Percentiles rank a stretch among this genome's conserved stretches.
These are phyloP conservation scores for Eufriesea mexicana DNA, from an alignment of 1,140 invertebrate genomes.

Conservation along the genomic window DNA sequence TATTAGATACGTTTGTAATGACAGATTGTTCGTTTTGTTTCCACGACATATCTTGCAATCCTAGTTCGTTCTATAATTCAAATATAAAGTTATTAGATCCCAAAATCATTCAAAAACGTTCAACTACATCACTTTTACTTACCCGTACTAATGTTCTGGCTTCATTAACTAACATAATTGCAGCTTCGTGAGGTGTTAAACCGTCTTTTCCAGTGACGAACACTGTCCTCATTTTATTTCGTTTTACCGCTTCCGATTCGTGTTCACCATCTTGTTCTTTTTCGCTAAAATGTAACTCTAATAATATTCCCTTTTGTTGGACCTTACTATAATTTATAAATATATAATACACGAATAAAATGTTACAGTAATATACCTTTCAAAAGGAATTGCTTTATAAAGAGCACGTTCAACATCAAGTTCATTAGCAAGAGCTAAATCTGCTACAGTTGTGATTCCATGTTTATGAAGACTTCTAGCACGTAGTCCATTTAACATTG, in stretches of 20 bases:
- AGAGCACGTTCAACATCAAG: slow-evolving; percentile 90
- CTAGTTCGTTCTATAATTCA: slow-evolving; percentile 82
- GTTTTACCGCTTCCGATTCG: slow-evolving; percentile 85
- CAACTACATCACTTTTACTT: slow-evolving; percentile 72
- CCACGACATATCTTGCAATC: slow-evolving; percentile 80
- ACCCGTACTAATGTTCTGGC: slow-evolving; percentile 87
- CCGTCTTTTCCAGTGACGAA: slow-evolving; percentile 93
- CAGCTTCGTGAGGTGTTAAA: slow-evolving; percentile 92
- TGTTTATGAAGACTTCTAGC: slow-evolving; percentile 93
- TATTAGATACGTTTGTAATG: slow-evolving; percentile 2
- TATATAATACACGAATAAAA: not conserved
- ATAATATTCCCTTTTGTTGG: not conserved
- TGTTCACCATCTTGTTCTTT: slow-evolving; percentile 89
- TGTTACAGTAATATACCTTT: slow-evolving; percentile 82
- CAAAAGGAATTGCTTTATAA: slow-evolving; percentile 91
- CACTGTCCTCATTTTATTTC: slow-evolving; percentile 87
- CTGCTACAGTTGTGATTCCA: slow-evolving; percentile 90
- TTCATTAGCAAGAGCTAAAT: slow-evolving; percentile 89
- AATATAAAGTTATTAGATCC: not conserved
- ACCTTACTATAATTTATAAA: not conserved
- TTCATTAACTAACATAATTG: slow-evolving; percentile 90
- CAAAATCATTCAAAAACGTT: slow-evolving; percentile 66
- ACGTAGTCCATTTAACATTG: slow-evolving; percentile 91
- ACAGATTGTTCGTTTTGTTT: slow-evolving; percentile 61
- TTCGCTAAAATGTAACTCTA: slow-evolving; percentile 79